A percentile compares a stretch with the other conserved stretches of the same genome.
phyloP scores from a whole-genome alignment of 1,140 invertebrate genomes.

The Scaptomyza montana region DNA sequence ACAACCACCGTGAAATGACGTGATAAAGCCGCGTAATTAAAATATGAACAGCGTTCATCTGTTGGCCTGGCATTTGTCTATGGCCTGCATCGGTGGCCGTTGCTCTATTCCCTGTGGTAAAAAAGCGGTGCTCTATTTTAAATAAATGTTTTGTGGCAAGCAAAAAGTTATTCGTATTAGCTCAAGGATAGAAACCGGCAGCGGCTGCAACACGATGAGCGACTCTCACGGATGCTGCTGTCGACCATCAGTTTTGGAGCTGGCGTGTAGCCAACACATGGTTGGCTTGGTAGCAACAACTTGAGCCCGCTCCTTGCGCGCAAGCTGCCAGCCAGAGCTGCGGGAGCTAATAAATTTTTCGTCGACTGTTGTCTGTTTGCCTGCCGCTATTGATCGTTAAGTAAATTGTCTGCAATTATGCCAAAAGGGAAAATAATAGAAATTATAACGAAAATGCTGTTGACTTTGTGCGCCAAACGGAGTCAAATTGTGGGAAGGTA shows the following conservation, averaged over 20 bases:
- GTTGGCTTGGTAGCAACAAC: neutral
- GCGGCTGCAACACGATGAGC: constrained; percentile 57
- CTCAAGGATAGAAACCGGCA: constrained; percentile 69
- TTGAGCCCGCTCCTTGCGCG: constrained; percentile 31
- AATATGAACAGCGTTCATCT: constrained; percentile 76
- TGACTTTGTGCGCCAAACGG: constrained; percentile 58
- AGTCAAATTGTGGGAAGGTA: constrained; percentile 65
- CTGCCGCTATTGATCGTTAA: constrained; percentile 81
- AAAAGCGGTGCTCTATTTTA: constrained; percentile 72
- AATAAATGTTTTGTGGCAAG: constrained; percentile 77
- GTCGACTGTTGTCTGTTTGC: constrained; percentile 60
- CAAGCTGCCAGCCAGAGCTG: constrained; percentile 53
- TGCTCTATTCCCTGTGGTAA: constrained; percentile 46
- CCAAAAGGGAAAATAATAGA: constrained; percentile 83
- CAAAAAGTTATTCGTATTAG: constrained; percentile 69
- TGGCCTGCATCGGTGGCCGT: constrained; percentile 23
- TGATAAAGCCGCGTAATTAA: constrained; percentile 80
- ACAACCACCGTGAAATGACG: constrained; percentile 65
- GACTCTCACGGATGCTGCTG: constrained; percentile 68
- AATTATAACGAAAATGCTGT: constrained; percentile 81
- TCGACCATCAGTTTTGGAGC: constrained; percentile 40
- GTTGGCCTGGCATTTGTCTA: constrained; percentile 44
- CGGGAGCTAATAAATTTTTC: constrained; percentile 80
- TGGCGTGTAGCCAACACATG: constrained; percentile 70
- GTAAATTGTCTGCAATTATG: constrained; percentile 82